A percentile compares a stretch with the other conserved stretches of the same genome.
Evolutionary conservation across 2,888 invertebrate species (phyloP).

Genomic region (Napeogenes sylphis): DNA sequence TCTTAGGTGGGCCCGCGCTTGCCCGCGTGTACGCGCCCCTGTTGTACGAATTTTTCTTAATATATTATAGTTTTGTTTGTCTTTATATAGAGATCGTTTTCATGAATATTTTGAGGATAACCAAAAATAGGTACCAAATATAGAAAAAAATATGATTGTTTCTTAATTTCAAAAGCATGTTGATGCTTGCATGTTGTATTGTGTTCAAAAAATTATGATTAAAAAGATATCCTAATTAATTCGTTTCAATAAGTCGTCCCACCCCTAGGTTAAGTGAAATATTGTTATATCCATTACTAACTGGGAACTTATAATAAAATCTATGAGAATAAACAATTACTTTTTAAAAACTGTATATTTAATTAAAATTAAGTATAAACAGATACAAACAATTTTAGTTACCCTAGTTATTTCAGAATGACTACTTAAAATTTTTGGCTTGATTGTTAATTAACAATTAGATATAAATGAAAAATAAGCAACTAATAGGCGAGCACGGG

Average conservation of each 20-base stretch:
- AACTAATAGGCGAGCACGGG: conserved; percentile 10
- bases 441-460: background rate
- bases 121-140: conserved; percentile 78
- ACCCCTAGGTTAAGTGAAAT: conserved; percentile 24
- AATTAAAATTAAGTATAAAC: conserved; percentile 1
- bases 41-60: conserved; percentile 72
- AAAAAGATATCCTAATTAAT: conserved; percentile 65
- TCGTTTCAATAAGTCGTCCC: conserved; percentile 37
- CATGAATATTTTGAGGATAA: conserved; percentile 72
- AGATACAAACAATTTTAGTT: conserved; percentile 4
- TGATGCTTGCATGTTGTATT: conserved; percentile 78
- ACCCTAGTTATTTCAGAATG: conserved; percentile 2
- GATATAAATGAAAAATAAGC: background rate
- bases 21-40: conserved; percentile 56
- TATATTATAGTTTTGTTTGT: conserved; percentile 75
- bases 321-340: conserved; percentile 31
- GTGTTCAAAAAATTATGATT: conserved; percentile 77
- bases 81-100: conserved; percentile 72
- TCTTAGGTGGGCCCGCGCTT: conserved; percentile 34
- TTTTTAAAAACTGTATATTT: conserved; percentile 23
- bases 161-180: conserved; percentile 75
- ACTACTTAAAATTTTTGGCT: background rate
- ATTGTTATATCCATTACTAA: conserved; percentile 30
- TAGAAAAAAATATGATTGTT: conserved; percentile 73
- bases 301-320: conserved; percentile 30